A percentile compares a stretch with the other conserved stretches of the same genome.
phyloP scores from a whole-genome alignment of 2,888 invertebrate genomes.

The Lithodes maja region DNA sequence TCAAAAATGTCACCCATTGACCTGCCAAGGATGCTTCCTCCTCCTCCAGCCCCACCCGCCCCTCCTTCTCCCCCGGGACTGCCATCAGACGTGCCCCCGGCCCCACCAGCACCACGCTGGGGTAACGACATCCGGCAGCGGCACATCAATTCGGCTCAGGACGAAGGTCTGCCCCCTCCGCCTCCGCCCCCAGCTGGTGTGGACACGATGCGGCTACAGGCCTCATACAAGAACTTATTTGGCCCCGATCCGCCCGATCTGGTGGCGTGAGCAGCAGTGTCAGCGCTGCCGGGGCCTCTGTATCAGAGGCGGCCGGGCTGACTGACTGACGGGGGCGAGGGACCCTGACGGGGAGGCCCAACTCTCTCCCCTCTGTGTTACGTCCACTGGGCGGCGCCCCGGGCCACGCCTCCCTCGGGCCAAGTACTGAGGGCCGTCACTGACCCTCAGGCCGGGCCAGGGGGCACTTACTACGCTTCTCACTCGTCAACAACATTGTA shows the following conservation, averaged over 20 bases:
- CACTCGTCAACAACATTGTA: constrained; percentile 65
- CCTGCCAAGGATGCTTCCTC: constrained; percentile 63
- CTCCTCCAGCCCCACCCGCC: constrained; percentile 59
- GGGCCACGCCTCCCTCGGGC: constrained; percentile 55
- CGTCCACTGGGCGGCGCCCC: constrained; percentile 63
- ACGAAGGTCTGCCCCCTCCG: constrained; percentile 64
- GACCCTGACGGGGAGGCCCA: constrained; percentile 47
- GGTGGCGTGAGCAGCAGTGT: constrained; percentile 62
- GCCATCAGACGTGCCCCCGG: constrained; percentile 70
- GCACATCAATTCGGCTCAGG: constrained; percentile 57
- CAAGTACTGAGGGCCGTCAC: constrained; percentile 29
- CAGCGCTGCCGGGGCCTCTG: constrained; percentile 52
- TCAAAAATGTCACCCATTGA: constrained; percentile 36
- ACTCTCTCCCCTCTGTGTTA: constrained; percentile 54
- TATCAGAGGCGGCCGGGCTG: constrained; percentile 60
- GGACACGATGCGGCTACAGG: constrained; percentile 65
- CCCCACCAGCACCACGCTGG: constrained; percentile 75
- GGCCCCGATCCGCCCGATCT: constrained; percentile 68
- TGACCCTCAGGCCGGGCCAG: constrained; percentile 38
- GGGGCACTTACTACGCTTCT: constrained; percentile 63
- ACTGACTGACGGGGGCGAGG: constrained; percentile 30
- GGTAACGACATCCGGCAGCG: constrained; percentile 73
- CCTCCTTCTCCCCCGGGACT: constrained; percentile 61
- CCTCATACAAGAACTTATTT: constrained; percentile 66
- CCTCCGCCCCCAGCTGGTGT: constrained; percentile 70